Percentiles rank a stretch among this genome's conserved stretches.
Conservation (phyloP, 1,140 invertebrate species). For the Dufourea novaeangliae region DNA sequence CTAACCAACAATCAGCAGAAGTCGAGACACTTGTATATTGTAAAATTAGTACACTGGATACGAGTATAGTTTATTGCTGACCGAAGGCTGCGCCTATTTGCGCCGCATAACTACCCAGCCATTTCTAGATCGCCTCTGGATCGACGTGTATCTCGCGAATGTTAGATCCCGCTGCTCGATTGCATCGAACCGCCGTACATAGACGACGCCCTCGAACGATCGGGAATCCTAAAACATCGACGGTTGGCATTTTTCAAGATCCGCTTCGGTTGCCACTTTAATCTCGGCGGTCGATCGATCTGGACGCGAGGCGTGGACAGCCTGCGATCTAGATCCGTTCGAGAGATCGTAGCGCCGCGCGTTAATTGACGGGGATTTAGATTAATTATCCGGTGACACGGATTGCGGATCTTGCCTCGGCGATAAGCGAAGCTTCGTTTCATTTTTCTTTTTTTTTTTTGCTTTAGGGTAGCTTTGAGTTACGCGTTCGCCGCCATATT, state of each 20-base stretch:
- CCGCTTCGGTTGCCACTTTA: slow-evolving; percentile 1
- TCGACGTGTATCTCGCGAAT: slow-evolving; percentile 18
- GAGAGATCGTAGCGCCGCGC: slow-evolving; percentile 11
- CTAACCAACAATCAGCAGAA: too few species aligned
- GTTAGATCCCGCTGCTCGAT: slow-evolving; percentile 1
- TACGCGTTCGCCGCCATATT: background rate
- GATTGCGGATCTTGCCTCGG: background rate
- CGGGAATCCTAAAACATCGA: background rate
- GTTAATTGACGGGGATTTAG: slow-evolving; percentile 42
- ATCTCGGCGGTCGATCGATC: slow-evolving; percentile 19
- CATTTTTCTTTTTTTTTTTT: background rate
- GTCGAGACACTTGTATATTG: background rate
- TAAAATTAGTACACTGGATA: background rate
- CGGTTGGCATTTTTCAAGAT: slow-evolving; percentile 7
- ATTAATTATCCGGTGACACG: slow-evolving; percentile 34
- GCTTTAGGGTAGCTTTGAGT: too few species aligned
- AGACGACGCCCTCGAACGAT: background rate
- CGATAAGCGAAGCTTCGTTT: slow-evolving; percentile 6
- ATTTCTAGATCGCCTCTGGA: slow-evolving; percentile 14
- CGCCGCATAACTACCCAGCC: background rate
- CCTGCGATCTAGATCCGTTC: background rate
- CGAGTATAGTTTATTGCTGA: background rate
- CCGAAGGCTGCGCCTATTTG: slow-evolving; percentile 7
- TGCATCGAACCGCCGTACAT: background rate
- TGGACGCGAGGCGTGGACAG: background rate